phyloP scores from a whole-genome alignment of 2,797 vertebrate species.

The Podarcis lilfordi region DNA sequence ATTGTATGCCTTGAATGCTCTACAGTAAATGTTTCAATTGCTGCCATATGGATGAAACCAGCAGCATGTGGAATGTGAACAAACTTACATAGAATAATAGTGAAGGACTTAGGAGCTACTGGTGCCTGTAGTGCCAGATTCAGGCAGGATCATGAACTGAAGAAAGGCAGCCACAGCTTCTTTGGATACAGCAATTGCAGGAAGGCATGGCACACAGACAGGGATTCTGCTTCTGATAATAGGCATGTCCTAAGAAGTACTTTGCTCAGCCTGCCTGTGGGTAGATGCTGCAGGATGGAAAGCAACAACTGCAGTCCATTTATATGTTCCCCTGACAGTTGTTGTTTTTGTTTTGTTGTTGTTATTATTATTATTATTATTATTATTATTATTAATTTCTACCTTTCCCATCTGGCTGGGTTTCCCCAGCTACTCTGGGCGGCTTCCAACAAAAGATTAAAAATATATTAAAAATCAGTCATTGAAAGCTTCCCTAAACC shows the following conservation, averaged over 20 bases:
- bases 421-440: too few species aligned
- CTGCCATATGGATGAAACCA: neutral
- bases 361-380: accelerated
- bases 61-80: neutral
- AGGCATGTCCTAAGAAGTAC: neutral
- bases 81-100: neutral
- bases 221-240: neutral
- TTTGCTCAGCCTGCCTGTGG: neutral
- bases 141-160: neutral
- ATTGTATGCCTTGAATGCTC: neutral
- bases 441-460: too few species aligned
- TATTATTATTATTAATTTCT: too few species aligned
- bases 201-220: neutral
- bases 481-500: too few species aligned
- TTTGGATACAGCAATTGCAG: neutral
- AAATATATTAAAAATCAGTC: too few species aligned
- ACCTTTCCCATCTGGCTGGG: too few species aligned
- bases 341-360: too few species aligned
- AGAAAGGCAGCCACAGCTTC: neutral
- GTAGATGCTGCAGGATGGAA: neutral
- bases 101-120: neutral
- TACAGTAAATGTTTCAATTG: neutral
- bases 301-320: neutral
- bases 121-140: neutral
- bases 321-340: neutral